Evolutionary conservation across 2,888 invertebrate genomes (phyloP).

Genomic region (Malthinus seriepunctatus): DNA sequence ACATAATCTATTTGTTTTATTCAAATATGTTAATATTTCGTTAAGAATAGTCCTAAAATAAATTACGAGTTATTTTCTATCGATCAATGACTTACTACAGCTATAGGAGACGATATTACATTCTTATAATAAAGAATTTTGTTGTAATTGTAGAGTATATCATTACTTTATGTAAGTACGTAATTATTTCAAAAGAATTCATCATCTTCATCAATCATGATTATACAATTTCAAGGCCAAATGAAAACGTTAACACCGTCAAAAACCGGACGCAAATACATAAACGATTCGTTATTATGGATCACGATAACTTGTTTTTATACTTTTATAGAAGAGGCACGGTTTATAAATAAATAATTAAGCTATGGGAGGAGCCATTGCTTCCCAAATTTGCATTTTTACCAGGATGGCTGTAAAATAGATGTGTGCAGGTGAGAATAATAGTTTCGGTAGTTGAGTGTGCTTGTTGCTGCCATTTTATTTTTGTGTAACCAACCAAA

Average conservation of each 20-base stretch:
- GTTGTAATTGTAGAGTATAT: conserved; percentile 43
- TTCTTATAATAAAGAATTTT: not conserved
- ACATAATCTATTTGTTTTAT: no score
- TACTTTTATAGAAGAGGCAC: conserved; percentile 11
- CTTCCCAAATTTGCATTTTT: conserved; percentile 9
- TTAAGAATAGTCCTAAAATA: no score
- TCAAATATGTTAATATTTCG: no score
- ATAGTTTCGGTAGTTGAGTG: not conserved
- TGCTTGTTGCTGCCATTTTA: not conserved
- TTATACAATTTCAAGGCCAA: conserved; percentile 39
- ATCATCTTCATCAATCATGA: conserved; percentile 47
- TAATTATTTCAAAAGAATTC: conserved; percentile 50
- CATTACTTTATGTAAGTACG: conserved; percentile 50
- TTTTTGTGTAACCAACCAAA: conserved; percentile 9
- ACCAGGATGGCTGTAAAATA: conserved; percentile 6
- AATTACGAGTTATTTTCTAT: no score
- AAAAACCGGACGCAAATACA: conserved; percentile 18
- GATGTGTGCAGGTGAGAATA: not conserved
- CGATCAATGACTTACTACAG: no score
- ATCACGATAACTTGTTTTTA: conserved; percentile 11
- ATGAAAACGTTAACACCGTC: conserved; percentile 20
- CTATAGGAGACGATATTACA: no score
- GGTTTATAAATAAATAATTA: conserved; percentile 14
- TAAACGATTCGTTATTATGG: conserved; percentile 11
- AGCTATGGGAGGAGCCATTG: conserved; percentile 9